A percentile compares a stretch with the other conserved stretches of the same genome.
These are phyloP conservation scores for Zeugodacus cucurbitae DNA, from an alignment of 1,140 invertebrate species.

Conservation along the genomic window DNA sequence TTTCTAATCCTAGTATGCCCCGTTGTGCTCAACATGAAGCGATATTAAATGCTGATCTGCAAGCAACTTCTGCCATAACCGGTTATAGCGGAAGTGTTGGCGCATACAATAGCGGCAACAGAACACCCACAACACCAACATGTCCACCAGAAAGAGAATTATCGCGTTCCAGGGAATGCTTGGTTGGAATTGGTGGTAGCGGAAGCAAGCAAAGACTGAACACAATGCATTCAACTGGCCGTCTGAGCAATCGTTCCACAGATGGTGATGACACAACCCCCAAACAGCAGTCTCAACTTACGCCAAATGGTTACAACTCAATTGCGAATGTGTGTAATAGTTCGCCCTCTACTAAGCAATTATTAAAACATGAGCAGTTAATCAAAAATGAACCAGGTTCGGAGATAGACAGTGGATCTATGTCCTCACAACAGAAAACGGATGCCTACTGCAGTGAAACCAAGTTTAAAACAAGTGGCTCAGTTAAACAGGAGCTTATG, in stretches of 20 bases:
- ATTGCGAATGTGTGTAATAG: constrained; percentile 5
- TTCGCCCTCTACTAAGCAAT: constrained; percentile 39
- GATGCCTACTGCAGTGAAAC: constrained; percentile 42
- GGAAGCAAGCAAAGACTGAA: constrained; percentile 42
- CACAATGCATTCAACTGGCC: constrained; percentile 50
- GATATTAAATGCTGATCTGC: constrained; percentile 46
- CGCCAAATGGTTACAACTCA: constrained; percentile 55
- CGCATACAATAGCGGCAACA: constrained; percentile 34
- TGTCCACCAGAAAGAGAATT: constrained; percentile 47
- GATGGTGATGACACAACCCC: constrained; percentile 49
- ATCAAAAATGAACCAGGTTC: constrained; percentile 61
- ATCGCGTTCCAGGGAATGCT: constrained; percentile 47
- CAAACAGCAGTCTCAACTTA: constrained; percentile 45
- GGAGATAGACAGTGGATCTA: constrained; percentile 49
- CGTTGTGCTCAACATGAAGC: constrained; percentile 43
- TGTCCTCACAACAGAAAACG: constrained; percentile 49
- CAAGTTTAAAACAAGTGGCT: constrained; percentile 42
- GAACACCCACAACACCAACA: not conserved
- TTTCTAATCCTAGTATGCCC: constrained; percentile 40
- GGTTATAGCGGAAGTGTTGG: constrained; percentile 39
- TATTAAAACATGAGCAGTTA: constrained; percentile 54
- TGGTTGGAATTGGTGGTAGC: not conserved
- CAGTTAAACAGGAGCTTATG: constrained; percentile 40
- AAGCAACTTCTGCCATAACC: constrained; percentile 30
- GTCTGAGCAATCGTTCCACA: constrained; percentile 52